Conservation (phyloP, 2,797 vertebrate species). For the Melanogrammus aeglefinus region DNA sequence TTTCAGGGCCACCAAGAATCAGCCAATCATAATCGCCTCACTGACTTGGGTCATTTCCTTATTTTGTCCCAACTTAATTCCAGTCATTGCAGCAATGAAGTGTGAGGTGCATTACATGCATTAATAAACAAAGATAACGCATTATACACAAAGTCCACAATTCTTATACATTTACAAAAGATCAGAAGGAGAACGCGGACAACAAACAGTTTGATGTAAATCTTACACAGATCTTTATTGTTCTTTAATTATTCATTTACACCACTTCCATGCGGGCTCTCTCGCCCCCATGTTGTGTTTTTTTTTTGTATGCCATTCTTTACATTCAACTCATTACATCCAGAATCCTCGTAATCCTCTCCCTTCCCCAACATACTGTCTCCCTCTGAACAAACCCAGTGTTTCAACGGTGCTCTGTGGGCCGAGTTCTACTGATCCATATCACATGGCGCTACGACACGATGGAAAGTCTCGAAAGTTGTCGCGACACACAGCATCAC, state of each 20-base stretch:
- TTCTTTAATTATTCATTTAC: slow-evolving; percentile 66
- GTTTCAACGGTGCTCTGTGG: too few species aligned
- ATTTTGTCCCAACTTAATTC: too few species aligned
- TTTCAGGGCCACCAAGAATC: too few species aligned
- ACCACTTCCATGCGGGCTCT: slow-evolving; percentile 62
- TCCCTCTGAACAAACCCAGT: slow-evolving; percentile 33
- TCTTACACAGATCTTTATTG: slow-evolving; percentile 84
- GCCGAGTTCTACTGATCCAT: too few species aligned
- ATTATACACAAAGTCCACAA: too few species aligned
- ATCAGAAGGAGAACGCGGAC: slow-evolving; percentile 27
- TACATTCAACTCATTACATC: slow-evolving; percentile 38
- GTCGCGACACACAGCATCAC: background rate
- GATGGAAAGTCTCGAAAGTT: background rate
- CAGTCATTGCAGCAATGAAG: too few species aligned
- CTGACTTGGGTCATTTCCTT: too few species aligned
- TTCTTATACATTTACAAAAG: background rate
- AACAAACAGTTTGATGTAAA: slow-evolving; percentile 59
- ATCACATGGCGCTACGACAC: too few species aligned
- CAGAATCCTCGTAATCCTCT: slow-evolving; percentile 44
- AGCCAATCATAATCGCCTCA: too few species aligned
- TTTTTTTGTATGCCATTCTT: slow-evolving; percentile 27
- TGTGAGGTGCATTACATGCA: too few species aligned
- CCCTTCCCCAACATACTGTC: slow-evolving; percentile 55
- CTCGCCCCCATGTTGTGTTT: slow-evolving; percentile 23
- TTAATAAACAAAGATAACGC: too few species aligned